phyloP scores from a whole-genome alignment of 1,140 invertebrate species.

The Acyrthosiphon pisum region DNA sequence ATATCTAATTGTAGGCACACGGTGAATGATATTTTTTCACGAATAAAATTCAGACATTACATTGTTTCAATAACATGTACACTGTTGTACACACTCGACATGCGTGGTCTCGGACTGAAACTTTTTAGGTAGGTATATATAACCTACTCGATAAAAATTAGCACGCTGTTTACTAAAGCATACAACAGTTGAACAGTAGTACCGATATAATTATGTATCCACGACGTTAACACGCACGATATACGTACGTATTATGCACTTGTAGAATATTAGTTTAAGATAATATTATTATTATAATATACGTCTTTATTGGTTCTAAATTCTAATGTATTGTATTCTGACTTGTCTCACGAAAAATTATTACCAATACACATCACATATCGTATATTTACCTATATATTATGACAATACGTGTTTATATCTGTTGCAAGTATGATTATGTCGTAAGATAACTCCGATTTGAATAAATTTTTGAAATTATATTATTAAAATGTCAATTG shows the following conservation, averaged over 20 bases:
- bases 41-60: not conserved
- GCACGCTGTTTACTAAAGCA: not conserved
- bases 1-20: no score
- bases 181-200: not conserved
- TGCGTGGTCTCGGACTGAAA: not conserved
- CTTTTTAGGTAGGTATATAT: not conserved
- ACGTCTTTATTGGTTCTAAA: not conserved
- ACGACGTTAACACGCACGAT: not conserved
- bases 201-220: not conserved
- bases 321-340: not conserved
- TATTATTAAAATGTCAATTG: no score
- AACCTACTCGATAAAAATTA: not conserved
- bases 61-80: not conserved
- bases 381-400: not conserved
- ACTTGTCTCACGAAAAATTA: not conserved
- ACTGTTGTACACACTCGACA: not conserved
- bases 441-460: not conserved
- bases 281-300: not conserved
- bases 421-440: not conserved
- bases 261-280: not conserved
- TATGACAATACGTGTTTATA: not conserved
- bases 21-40: not conserved
- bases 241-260: not conserved
- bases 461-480: not conserved
- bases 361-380: not conserved